Evolutionary conservation across 1,140 invertebrate species (phyloP), one percentile per base, ranked within the genome.

Genomic region (Dryas iulia): DNA sequence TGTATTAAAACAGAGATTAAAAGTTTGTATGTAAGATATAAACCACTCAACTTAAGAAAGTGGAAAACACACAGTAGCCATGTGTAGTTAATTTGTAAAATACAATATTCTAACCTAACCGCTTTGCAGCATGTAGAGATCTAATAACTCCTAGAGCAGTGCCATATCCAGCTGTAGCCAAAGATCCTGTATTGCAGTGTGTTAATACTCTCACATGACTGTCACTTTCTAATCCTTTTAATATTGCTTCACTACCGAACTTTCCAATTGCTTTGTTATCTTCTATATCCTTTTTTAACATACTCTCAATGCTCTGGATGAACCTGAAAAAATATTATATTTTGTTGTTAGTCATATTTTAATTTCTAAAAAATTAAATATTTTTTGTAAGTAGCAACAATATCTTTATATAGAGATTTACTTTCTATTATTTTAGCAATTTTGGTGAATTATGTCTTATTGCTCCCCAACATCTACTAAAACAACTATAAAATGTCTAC

Each of bases 171-270:
- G 97, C 97, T 25, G 99, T 99, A 1, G 99, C 99, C 71, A 99
- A 92, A 6, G 97, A 98, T 0, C 99, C 99, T 10, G 99, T 99
- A 88, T 99, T 99, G 84, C 99, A 99, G 86, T 99, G 98, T 2
- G 99, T 99, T 1, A 99, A 89, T 11, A 99, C 92, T 59, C 94
- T 93, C 0, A 97, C 93, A 39, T 89, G 79, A 24, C 91, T 92
- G 75, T 95, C 94, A 0, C 93, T 90, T 52, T 92, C 77, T n/a
- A 90, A 80, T 52, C 71, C 83, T 30, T 90, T 89, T 4, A 97
- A 78, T 78, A 99, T 97, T 72, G 95, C 93, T 62, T 95, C 93
- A 28, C 96, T 96, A 56, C 98, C 98, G 93, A 94, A 93, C 70
- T 95, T 91, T 53, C 97, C 97, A 81, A 99, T 97, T 6, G 94